A percentile compares a stretch with the other conserved stretches of the same genome.
Conservation (phyloP, 2,797 vertebrate species). For the Botia almorhae region DNA sequence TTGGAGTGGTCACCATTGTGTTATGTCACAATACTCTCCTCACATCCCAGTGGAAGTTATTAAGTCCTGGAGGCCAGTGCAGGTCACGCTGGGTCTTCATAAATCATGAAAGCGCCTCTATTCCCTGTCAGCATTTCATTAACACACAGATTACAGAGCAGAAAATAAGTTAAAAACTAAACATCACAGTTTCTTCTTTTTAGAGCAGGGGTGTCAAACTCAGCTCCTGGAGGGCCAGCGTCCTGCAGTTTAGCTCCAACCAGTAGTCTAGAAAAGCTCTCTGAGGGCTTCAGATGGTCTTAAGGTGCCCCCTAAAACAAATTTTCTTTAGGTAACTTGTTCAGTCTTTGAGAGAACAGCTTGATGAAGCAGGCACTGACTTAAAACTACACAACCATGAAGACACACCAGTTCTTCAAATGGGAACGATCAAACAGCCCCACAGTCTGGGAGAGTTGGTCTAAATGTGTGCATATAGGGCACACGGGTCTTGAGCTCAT, state of each 20-base stretch:
- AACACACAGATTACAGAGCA: conserved; percentile 2
- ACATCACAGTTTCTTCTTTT: neutral
- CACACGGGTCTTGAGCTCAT: conserved; percentile 9
- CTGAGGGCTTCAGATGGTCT: conserved; percentile 21
- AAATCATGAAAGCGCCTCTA: conserved; percentile 54
- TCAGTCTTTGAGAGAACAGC: neutral
- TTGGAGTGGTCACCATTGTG: conserved; percentile 10
- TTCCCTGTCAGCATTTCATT: conserved; percentile 43
- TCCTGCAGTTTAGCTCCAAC: too few species aligned
- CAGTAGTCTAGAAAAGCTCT: neutral
- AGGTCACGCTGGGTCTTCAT: conserved; percentile 50
- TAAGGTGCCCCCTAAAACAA: conserved; percentile 50
- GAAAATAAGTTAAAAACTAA: neutral
- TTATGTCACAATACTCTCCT: conserved; percentile 7
- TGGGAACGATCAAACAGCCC: conserved; percentile 26
- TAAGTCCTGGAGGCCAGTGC: conserved; percentile 57
- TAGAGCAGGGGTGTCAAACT: too few species aligned
- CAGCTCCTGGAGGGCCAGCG: too few species aligned
- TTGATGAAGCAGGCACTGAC: neutral
- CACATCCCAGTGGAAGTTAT: conserved; percentile 58
- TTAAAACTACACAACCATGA: neutral
- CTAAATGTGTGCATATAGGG: conserved; percentile 1
- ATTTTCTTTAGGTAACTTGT: conserved; percentile 32
- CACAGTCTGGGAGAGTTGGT: conserved; percentile 13
- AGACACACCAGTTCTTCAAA: neutral